Conservation (phyloP, 2,797 vertebrate species). For the Neomorphus geoffroyi region DNA sequence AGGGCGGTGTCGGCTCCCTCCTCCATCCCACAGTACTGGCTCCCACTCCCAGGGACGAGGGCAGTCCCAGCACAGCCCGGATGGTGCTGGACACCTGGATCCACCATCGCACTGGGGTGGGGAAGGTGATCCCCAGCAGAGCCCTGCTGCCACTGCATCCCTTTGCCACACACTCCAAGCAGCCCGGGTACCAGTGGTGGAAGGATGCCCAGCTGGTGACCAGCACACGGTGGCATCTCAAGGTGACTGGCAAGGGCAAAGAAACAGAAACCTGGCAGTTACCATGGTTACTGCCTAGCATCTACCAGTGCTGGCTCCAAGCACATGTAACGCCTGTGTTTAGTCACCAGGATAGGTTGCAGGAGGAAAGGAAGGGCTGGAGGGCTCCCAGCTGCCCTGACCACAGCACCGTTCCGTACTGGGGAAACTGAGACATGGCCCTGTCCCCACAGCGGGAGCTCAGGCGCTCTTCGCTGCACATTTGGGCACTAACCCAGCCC, state of each 20-base stretch:
- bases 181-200: background rate
- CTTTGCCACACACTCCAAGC: accelerated
- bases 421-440: background rate
- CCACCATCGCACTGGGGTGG: accelerated
- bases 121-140: accelerated
- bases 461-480: accelerated
- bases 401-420: accelerated
- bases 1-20: accelerated
- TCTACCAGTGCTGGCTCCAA: background rate
- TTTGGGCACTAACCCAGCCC: background rate
- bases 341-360: background rate
- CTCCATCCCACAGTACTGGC: accelerated
- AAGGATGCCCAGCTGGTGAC: background rate
- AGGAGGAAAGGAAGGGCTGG: background rate
- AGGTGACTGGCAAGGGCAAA: slow-evolving; percentile 58
- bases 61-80: background rate
- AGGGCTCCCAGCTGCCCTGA: background rate
- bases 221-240: slow-evolving; percentile 6
- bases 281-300: slow-evolving; percentile 51
- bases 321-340: background rate
- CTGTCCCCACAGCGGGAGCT: accelerated
- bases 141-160: background rate
- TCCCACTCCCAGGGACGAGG: accelerated
- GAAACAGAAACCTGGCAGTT: slow-evolving; percentile 51
- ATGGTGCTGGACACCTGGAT: background rate